Percentiles rank a stretch among this genome's conserved stretches.
Conservation (phyloP, 2,113 vertebrate species). For the Martes martes region DNA sequence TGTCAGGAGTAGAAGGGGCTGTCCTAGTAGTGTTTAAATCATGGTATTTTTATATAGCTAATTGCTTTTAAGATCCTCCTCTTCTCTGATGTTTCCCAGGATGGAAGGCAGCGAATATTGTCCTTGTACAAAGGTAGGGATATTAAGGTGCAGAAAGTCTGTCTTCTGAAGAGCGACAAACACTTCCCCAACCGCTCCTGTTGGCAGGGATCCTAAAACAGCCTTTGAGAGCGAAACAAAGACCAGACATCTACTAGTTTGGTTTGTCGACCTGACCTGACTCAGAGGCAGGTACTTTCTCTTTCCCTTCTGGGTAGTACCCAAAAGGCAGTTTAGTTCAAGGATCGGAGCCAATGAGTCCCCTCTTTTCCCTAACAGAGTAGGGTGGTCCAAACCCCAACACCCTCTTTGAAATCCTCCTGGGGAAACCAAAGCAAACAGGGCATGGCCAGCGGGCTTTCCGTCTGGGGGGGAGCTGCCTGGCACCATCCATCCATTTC, state of each 20-base stretch:
- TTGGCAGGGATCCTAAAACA: not conserved
- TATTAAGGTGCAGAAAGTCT: not conserved
- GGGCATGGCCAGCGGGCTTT: conserved; percentile 25
- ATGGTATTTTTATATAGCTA: not conserved
- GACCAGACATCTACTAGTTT: not conserved
- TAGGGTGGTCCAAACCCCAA: not conserved
- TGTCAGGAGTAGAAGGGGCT: not conserved
- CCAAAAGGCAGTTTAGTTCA: not conserved
- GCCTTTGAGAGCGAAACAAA: not conserved
- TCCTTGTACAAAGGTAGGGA: not conserved
- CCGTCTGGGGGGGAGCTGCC: not conserved
- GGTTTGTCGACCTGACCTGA: not conserved
- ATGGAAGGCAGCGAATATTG: not conserved
- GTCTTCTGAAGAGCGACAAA: not conserved
- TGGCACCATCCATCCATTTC: conserved; percentile 54
- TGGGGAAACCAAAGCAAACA: conserved; percentile 34
- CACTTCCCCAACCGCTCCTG: not conserved
- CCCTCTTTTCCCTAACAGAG: fast-evolving
- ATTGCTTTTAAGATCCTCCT: not conserved
- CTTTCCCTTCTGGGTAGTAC: conserved; percentile 1
- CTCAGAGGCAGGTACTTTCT: conserved; percentile 14
- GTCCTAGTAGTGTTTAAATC: not conserved
- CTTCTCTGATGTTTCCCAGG: not conserved
- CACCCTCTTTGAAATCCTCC: not conserved
- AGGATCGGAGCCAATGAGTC: fast-evolving